These are phyloP conservation scores for Chaunax sp. DNA, from an alignment of 2,797 vertebrate species.

Conservation along the genomic window DNA sequence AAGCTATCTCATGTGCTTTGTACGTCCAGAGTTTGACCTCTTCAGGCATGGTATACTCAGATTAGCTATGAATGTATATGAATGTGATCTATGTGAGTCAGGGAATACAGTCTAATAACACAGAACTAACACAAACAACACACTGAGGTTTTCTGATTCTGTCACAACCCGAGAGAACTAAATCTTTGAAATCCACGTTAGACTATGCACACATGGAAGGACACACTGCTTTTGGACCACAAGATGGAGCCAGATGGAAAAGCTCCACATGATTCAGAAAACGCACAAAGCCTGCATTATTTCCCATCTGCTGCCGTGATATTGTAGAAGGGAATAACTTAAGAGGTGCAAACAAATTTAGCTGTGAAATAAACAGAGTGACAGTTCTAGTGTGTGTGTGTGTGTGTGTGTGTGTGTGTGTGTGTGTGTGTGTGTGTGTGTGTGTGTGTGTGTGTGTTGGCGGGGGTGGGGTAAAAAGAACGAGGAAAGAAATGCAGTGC, in stretches of 20 bases:
- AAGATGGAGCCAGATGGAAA: slow-evolving; percentile 58
- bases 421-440: too few relatives aligned
- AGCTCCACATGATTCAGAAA: not conserved
- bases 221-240: slow-evolving; percentile 33
- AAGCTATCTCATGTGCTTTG: too few relatives aligned
- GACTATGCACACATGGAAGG: not conserved
- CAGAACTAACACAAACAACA: not conserved
- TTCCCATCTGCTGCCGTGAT: slow-evolving; percentile 37
- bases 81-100: too few relatives aligned
- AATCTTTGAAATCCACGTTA: too few relatives aligned
- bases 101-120: too few relatives aligned
- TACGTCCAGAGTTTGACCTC: too few relatives aligned
- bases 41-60: too few relatives aligned
- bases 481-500: slow-evolving; percentile 38
- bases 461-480: slow-evolving; percentile 36
- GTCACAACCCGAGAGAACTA: too few relatives aligned
- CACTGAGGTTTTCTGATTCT: too few relatives aligned
- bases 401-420: too few relatives aligned
- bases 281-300: slow-evolving; percentile 65
- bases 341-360: slow-evolving; percentile 16
- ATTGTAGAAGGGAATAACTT: slow-evolving; percentile 11
- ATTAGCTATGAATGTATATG: too few relatives aligned
- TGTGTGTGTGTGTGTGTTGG: too few relatives aligned
- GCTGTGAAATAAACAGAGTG: slow-evolving; percentile 4
- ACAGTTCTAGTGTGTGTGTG: slow-evolving; percentile 9